Evolutionary conservation across 2,113 vertebrate genomes (phyloP).

Genomic region (Eidolon helvum): DNA sequence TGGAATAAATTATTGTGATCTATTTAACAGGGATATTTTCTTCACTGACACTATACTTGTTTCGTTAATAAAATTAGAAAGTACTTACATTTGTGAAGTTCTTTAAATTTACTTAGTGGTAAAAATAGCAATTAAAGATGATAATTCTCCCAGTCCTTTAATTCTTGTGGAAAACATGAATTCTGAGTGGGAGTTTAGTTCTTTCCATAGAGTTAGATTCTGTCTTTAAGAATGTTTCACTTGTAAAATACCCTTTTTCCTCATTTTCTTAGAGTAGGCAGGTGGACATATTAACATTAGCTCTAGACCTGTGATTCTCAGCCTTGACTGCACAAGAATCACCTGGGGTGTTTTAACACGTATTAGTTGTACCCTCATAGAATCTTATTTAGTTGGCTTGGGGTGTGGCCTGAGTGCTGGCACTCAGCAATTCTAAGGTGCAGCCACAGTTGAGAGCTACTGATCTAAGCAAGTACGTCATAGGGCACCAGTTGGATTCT

Average conservation of each 20-base stretch:
- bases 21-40: slow-evolving; percentile 41
- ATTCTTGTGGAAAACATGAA: neutral
- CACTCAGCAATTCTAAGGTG: neutral
- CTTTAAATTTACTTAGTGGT: slow-evolving; percentile 37
- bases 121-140: slow-evolving; percentile 49
- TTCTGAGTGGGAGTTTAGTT: neutral
- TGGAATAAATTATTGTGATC: neutral
- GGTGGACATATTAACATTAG: neutral
- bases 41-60: neutral
- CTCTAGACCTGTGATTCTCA: neutral
- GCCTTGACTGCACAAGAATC: neutral
- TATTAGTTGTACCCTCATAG: neutral
- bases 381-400: neutral
- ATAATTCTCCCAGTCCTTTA: slow-evolving; percentile 32
- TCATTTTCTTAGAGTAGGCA: neutral
- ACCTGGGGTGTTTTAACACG: neutral
- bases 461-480: neutral
- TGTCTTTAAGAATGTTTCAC: neutral
- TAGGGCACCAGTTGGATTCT: neutral
- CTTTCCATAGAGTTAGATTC: slow-evolving; percentile 24
- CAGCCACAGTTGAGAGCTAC: neutral
- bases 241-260: neutral
- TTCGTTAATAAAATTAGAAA: slow-evolving; percentile 57
- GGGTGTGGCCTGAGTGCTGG: neutral
- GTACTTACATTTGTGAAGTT: slow-evolving; percentile 25